Conservation (phyloP, 2,888 invertebrate genomes). For the Hydrotaea diabolus region DNA sequence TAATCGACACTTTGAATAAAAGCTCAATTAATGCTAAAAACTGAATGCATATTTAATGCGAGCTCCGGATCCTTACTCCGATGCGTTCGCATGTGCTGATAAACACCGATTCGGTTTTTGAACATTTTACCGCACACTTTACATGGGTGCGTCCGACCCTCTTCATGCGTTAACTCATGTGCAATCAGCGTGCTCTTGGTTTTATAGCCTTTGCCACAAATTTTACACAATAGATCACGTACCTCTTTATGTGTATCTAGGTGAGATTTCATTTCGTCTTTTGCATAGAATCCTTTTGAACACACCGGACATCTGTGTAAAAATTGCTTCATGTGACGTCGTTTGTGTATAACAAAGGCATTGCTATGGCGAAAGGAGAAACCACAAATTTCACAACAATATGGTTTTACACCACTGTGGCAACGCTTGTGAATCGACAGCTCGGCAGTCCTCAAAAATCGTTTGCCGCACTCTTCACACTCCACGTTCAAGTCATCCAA, state of each 20-base stretch:
- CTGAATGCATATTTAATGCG: no score
- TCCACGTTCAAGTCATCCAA: slow-evolving; percentile 60
- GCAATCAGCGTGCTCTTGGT: slow-evolving; percentile 59
- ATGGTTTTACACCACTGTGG: slow-evolving; percentile 59
- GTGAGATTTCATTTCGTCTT: slow-evolving; percentile 61
- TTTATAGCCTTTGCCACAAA: slow-evolving; percentile 61
- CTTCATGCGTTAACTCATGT: slow-evolving; percentile 61
- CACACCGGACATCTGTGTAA: slow-evolving; percentile 60
- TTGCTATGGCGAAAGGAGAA: slow-evolving; percentile 58
- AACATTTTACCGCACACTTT: slow-evolving; percentile 63
- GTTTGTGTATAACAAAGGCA: slow-evolving; percentile 58
- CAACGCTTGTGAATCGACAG: slow-evolving; percentile 61
- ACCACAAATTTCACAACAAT: slow-evolving; percentile 65
- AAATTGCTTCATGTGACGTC: slow-evolving; percentile 58
- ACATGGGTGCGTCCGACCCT: slow-evolving; percentile 57
- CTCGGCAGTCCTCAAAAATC: slow-evolving; percentile 58
- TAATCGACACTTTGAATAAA: no score
- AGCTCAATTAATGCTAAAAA: no score
- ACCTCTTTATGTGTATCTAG: slow-evolving; percentile 64
- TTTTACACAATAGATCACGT: slow-evolving; percentile 59
- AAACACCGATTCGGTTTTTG: slow-evolving; percentile 55
- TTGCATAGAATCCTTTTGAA: slow-evolving; percentile 57
- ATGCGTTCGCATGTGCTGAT: slow-evolving; percentile 61
- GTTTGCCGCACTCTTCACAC: slow-evolving; percentile 64
- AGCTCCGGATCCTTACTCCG: neutral